These are phyloP conservation scores for Emmelina monodactyla DNA, from an alignment of 2,888 invertebrate genomes.

Conservation along the genomic window DNA sequence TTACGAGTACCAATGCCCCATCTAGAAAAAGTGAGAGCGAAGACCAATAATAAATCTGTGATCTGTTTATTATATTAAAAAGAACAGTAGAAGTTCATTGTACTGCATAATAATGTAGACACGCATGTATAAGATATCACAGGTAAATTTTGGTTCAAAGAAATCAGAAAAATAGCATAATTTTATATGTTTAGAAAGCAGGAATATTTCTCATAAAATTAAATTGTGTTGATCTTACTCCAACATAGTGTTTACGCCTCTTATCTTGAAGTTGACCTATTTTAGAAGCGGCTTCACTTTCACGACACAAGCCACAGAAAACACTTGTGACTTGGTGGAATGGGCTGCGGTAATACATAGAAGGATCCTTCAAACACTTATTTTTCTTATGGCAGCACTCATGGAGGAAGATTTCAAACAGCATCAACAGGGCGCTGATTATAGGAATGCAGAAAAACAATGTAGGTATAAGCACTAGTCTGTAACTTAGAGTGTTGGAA, in stretches of 20 bases:
- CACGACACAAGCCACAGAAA: constrained; percentile 74
- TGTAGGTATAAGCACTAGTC: constrained; percentile 68
- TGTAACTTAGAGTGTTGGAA: constrained; percentile 43
- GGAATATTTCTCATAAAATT: neutral
- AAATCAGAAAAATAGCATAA: no score
- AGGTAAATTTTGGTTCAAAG: no score
- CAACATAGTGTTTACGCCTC: constrained; percentile 39
- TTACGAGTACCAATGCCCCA: no score
- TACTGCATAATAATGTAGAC: no score
- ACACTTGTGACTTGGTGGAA: constrained; percentile 72
- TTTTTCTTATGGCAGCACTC: constrained; percentile 75
- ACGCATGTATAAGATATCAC: no score
- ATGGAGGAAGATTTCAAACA: constrained; percentile 70
- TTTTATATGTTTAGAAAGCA: neutral
- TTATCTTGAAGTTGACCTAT: constrained; percentile 72
- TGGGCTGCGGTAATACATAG: constrained; percentile 73
- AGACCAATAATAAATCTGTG: no score
- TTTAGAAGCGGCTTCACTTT: constrained; percentile 67
- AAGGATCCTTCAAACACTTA: constrained; percentile 60
- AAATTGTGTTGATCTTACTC: neutral
- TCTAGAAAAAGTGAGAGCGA: no score
- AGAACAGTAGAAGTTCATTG: no score
- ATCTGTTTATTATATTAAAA: no score
- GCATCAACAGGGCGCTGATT: constrained; percentile 51
- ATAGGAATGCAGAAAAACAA: constrained; percentile 64